phyloP scores from a whole-genome alignment of 2,888 invertebrate genomes.

The Metacarcinus magister region DNA sequence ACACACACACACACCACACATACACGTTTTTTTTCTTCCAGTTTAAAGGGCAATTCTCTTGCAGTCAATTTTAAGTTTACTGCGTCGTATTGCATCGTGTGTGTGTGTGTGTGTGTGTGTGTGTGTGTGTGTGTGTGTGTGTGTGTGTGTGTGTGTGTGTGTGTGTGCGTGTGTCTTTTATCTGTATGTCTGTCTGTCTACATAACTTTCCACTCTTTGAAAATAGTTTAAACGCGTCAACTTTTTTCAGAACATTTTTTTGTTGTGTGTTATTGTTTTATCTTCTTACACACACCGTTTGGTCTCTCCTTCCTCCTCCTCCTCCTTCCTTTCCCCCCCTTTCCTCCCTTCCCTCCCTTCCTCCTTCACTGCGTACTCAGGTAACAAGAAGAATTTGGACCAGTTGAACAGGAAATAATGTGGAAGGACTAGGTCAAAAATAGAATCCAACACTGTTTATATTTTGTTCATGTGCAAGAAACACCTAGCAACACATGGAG shows the following conservation, averaged over 20 bases:
- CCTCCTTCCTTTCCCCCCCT: background rate
- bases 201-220: background rate
- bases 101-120: slow-evolving; percentile 41
- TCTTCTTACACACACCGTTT: too few species aligned
- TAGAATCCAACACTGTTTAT: background rate
- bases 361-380: background rate
- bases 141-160: slow-evolving; percentile 44
- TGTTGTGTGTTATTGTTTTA: too few species aligned
- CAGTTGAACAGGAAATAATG: slow-evolving; percentile 26
- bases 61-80: background rate
- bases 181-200: background rate
- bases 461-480: background rate
- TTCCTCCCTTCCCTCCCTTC: background rate
- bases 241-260: background rate
- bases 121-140: slow-evolving; percentile 48
- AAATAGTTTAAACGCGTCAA: background rate
- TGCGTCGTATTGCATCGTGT: background rate
- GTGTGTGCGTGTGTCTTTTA: background rate
- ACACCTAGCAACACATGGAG: too few species aligned
- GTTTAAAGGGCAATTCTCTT: slow-evolving; percentile 1
- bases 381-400: slow-evolving; percentile 8
- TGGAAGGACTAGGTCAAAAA: background rate
- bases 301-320: background rate
- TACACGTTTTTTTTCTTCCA: background rate
- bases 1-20: too few species aligned